Percentiles rank a stretch among this genome's conserved stretches.
These are phyloP conservation scores for Brachyptera putata DNA, from an alignment of 2,888 invertebrate species.

Conservation along the genomic window DNA sequence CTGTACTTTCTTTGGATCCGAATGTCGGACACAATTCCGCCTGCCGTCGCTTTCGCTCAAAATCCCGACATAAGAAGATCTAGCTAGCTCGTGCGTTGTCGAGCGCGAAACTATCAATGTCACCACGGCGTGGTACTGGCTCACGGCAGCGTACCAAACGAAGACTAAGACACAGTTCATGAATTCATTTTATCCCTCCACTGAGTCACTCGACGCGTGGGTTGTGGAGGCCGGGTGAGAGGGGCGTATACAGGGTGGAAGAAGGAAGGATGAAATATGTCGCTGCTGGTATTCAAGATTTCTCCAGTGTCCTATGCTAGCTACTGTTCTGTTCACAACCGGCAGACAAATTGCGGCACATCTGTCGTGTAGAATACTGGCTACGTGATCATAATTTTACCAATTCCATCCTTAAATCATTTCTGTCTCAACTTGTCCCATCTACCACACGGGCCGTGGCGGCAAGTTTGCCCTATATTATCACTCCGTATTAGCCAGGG, in stretches of 20 bases:
- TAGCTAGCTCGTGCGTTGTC: too few relatives aligned
- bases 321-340: slow-evolving; percentile 6
- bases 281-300: slow-evolving; percentile 19
- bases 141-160: too few relatives aligned
- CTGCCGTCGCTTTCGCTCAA: not conserved
- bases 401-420: slow-evolving; percentile 25
- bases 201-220: slow-evolving; percentile 1
- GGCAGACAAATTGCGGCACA: slow-evolving; percentile 25
- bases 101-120: too few relatives aligned
- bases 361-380: slow-evolving; percentile 19
- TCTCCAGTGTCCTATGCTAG: slow-evolving; percentile 9
- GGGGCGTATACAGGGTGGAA: too few relatives aligned
- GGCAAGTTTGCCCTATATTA: slow-evolving; percentile 13
- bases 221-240: not conserved
- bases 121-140: not conserved
- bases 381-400: slow-evolving; percentile 29
- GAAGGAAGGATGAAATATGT: slow-evolving; percentile 7
- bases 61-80: not conserved
- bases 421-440: slow-evolving; percentile 13
- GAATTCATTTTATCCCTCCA: slow-evolving; percentile 10
- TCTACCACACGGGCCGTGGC: slow-evolving; percentile 5
- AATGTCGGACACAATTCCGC: not conserved
- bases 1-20: not conserved
- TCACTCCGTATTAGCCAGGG: slow-evolving; percentile 17
- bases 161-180: too few relatives aligned